Conservation (phyloP, 2,888 invertebrate genomes). For the Dermolepida albohirtum region DNA sequence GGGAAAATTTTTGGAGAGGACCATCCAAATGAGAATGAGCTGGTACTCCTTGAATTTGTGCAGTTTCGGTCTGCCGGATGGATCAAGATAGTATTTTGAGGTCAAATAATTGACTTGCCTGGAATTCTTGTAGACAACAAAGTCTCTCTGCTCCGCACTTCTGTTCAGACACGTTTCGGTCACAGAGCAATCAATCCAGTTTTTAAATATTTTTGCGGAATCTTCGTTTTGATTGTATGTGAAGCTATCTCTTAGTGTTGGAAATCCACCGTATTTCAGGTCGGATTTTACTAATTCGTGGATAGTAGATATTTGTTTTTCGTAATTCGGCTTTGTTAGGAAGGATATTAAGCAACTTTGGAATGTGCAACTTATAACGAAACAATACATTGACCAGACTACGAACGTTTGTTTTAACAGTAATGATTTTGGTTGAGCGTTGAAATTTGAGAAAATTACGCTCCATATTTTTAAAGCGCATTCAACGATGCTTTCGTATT, state of each 20-base stretch:
- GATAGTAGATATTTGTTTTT: slow-evolving; percentile 69
- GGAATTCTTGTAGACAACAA: slow-evolving; percentile 47
- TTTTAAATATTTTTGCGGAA: slow-evolving; percentile 44
- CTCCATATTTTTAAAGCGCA: slow-evolving; percentile 43
- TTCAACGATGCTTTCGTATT: slow-evolving; percentile 20
- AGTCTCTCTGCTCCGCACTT: slow-evolving; percentile 48
- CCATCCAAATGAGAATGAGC: slow-evolving; percentile 38
- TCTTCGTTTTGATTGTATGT: slow-evolving; percentile 31
- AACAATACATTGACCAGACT: slow-evolving; percentile 67
- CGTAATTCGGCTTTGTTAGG: slow-evolving; percentile 68
- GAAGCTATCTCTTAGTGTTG: slow-evolving; percentile 38
- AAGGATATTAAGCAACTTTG: slow-evolving; percentile 71
- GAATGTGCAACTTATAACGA: slow-evolving; percentile 69
- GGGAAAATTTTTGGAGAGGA: slow-evolving; percentile 45
- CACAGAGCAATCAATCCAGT: slow-evolving; percentile 47
- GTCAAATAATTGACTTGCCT: slow-evolving; percentile 48
- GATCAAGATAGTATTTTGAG: slow-evolving; percentile 45
- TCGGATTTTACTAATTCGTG: slow-evolving; percentile 67
- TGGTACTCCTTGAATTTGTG: slow-evolving; percentile 43
- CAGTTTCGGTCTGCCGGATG: slow-evolving; percentile 45
- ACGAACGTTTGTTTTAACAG: slow-evolving; percentile 61
- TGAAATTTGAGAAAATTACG: slow-evolving; percentile 63
- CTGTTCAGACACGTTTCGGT: slow-evolving; percentile 47
- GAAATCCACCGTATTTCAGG: slow-evolving; percentile 62
- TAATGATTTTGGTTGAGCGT: slow-evolving; percentile 39